A percentile compares a stretch with the other conserved stretches of the same genome.
Evolutionary conservation across 2,888 invertebrate genomes (phyloP).

Genomic region (Hemaris fuciformis): DNA sequence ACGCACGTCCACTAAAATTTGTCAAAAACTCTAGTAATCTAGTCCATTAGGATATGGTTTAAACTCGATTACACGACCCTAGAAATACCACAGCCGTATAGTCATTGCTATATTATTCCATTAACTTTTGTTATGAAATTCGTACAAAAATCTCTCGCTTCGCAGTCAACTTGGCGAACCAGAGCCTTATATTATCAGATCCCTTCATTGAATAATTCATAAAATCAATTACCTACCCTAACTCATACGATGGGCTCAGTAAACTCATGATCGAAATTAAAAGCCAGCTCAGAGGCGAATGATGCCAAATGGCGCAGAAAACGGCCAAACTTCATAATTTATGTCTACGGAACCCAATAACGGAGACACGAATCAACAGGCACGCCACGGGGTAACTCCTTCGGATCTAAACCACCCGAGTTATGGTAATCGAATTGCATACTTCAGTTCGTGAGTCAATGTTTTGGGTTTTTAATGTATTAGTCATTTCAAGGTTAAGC

Average conservation of each 20-base stretch:
- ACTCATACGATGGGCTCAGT: neutral
- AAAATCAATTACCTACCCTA: neutral
- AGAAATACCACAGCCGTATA: no score
- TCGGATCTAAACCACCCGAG: neutral
- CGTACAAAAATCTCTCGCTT: no score
- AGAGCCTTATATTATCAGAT: neutral
- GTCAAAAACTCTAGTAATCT: no score
- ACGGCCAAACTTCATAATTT: conserved; percentile 29
- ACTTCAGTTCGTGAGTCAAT: neutral
- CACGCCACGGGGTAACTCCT: neutral
- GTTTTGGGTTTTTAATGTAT: neutral
- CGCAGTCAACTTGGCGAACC: no score
- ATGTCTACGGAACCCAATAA: conserved; percentile 15
- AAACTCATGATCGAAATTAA: neutral
- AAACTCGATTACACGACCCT: no score
- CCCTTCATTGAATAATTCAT: neutral
- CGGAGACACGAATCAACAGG: neutral
- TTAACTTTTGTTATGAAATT: no score
- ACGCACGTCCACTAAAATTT: no score
- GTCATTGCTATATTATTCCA: no score
- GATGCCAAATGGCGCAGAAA: conserved; percentile 32
- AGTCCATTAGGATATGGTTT: no score
- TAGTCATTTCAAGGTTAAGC: neutral
- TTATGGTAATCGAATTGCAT: neutral
- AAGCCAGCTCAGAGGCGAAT: conserved; percentile 13